phyloP scores from a whole-genome alignment of 1,140 invertebrate species.

The Carposina sasakii region DNA sequence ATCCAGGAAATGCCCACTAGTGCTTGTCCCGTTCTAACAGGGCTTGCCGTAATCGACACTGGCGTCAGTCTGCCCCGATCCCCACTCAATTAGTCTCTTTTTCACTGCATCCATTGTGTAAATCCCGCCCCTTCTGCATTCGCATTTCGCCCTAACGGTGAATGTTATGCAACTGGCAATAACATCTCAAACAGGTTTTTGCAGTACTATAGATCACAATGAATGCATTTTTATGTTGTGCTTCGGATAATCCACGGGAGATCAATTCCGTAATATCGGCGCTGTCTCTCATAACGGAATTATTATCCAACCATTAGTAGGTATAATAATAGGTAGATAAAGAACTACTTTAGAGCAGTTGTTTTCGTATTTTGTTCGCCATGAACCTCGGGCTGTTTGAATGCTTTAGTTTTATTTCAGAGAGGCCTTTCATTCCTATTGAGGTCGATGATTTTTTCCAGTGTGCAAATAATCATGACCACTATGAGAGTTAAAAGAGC shows the following conservation, averaged over 20 bases:
- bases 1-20: slow-evolving; percentile 31
- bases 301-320: no score
- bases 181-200: slow-evolving; percentile 20
- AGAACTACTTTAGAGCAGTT: slow-evolving; percentile 8
- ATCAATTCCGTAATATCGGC: slow-evolving; percentile 18
- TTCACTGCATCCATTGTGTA: slow-evolving; percentile 35
- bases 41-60: slow-evolving; percentile 41
- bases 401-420: slow-evolving; percentile 40
- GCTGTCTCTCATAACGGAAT: no score
- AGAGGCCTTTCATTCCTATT: slow-evolving; percentile 15
- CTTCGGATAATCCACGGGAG: slow-evolving; percentile 6
- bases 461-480: no score
- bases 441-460: no score
- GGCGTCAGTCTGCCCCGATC: slow-evolving; percentile 25
- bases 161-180: slow-evolving; percentile 31
- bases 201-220: slow-evolving; percentile 18
- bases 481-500: no score
- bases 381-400: slow-evolving; percentile 2
- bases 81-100: slow-evolving; percentile 35
- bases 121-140: slow-evolving; percentile 15
- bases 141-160: slow-evolving; percentile 28
- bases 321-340: no score
- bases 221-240: slow-evolving; percentile 21
- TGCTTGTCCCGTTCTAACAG: slow-evolving; percentile 40
- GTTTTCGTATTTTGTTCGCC: slow-evolving; percentile 29